Percentiles rank a stretch among this genome's conserved stretches.
Evolutionary conservation across 1,140 invertebrate genomes (phyloP).

Genomic region (Solenopsis invicta): DNA sequence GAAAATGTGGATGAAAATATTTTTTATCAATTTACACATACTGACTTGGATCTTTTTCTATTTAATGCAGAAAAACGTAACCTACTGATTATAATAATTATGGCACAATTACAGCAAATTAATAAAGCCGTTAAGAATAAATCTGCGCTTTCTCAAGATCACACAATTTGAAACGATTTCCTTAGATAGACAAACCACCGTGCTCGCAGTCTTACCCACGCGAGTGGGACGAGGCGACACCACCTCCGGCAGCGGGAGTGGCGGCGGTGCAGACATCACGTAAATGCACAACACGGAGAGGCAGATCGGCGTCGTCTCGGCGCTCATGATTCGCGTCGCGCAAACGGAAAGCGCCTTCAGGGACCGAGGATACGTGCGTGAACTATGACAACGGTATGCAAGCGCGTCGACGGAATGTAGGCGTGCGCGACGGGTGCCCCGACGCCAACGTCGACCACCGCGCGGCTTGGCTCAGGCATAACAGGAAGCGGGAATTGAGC

Average conservation of each 20-base stretch:
- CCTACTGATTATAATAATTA: background rate
- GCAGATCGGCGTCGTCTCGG: conserved; percentile 81
- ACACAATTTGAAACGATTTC: background rate
- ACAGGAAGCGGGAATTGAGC: conserved; percentile 85
- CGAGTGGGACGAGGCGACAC: conserved; percentile 20
- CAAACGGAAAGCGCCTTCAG: conserved; percentile 40
- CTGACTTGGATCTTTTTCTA: too few relatives aligned
- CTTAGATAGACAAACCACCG: background rate
- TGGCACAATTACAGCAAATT: too few relatives aligned
- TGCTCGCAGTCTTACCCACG: conserved; percentile 12
- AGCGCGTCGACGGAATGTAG: conserved; percentile 63
- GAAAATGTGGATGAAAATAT: too few relatives aligned
- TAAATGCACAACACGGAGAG: conserved; percentile 84
- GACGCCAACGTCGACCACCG: conserved; percentile 1
- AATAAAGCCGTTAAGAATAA: background rate
- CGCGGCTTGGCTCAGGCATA: conserved; percentile 74
- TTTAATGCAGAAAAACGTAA: too few relatives aligned
- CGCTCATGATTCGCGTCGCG: conserved; percentile 73
- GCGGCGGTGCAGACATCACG: conserved; percentile 74
- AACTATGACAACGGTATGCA: conserved; percentile 77
- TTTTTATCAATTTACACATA: too few relatives aligned
- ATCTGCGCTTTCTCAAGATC: background rate
- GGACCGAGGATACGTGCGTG: conserved; percentile 57
- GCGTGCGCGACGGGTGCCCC: conserved; percentile 45
- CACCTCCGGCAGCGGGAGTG: background rate